phyloP scores from a whole-genome alignment of 2,113 vertebrate genomes.

The Strix uralensis region DNA sequence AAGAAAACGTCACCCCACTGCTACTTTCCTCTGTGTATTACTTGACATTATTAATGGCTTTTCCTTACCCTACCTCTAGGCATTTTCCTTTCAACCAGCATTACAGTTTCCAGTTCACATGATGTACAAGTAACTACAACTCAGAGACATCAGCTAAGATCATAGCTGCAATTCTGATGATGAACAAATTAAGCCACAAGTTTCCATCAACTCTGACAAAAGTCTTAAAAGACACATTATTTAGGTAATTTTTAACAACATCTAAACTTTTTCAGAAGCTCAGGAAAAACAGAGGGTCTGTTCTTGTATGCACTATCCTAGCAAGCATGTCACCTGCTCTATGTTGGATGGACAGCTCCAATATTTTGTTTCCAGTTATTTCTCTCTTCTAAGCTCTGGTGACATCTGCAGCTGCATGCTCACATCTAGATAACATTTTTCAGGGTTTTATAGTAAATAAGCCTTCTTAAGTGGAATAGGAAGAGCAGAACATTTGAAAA shows the following conservation, averaged over 20 bases:
- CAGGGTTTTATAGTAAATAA: background rate
- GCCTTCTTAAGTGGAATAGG: background rate
- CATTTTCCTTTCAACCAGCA: background rate
- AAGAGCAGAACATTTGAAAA: background rate
- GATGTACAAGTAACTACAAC: background rate
- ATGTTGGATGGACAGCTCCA: rapidly evolving
- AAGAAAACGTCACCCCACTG: rapidly evolving
- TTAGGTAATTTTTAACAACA: background rate
- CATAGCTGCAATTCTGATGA: background rate
- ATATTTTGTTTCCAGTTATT: background rate
- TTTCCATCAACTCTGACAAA: background rate
- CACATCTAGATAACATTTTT: background rate
- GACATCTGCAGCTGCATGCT: background rate
- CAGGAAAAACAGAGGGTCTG: background rate
- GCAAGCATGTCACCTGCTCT: background rate
- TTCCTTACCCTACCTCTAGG: background rate
- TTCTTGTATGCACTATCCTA: background rate
- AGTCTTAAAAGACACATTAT: background rate
- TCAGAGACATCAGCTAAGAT: background rate
- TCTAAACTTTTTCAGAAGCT: background rate
- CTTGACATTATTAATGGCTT: background rate
- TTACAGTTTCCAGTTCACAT: background rate
- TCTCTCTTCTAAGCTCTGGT: background rate
- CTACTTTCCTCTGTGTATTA: background rate
- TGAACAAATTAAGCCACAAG: background rate